These are phyloP conservation scores for Pristiophorus japonicus DNA, from an alignment of 2,113 vertebrate genomes.

Conservation along the genomic window DNA sequence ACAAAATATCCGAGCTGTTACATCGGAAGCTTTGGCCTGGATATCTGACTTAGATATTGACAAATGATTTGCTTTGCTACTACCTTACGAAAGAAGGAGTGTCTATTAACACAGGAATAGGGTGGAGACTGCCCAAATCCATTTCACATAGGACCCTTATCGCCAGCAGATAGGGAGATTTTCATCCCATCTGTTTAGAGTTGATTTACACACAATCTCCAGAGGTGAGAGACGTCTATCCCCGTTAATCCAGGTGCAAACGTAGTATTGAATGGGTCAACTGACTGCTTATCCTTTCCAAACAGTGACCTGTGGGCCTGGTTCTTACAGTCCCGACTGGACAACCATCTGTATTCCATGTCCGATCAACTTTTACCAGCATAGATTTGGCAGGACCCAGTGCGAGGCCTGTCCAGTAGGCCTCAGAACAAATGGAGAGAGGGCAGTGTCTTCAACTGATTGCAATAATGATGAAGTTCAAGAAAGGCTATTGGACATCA, in stretches of 20 bases:
- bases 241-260: background rate
- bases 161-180: background rate
- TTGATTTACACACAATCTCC: background rate
- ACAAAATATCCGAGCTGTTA: no score
- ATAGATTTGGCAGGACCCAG: background rate
- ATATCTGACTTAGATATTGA: no score
- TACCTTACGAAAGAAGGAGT: no score
- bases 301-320: slow-evolving; percentile 21
- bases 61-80: no score
- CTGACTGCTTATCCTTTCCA: background rate
- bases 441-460: slow-evolving; percentile 10
- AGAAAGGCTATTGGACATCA: background rate
- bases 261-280: background rate
- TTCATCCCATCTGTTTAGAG: background rate
- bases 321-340: slow-evolving; percentile 19
- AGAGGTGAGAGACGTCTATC: background rate
- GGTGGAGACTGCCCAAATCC: background rate
- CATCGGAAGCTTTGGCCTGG: no score
- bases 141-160: background rate
- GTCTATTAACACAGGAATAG: background rate
- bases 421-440: background rate
- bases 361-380: slow-evolving; percentile 6
- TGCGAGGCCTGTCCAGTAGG: background rate
- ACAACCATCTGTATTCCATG: slow-evolving; percentile 32
- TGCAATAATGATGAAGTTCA: background rate